Base-by-base conservation (phyloP, 1,140 invertebrate species). In the Drosophila ficusphila region DNA sequence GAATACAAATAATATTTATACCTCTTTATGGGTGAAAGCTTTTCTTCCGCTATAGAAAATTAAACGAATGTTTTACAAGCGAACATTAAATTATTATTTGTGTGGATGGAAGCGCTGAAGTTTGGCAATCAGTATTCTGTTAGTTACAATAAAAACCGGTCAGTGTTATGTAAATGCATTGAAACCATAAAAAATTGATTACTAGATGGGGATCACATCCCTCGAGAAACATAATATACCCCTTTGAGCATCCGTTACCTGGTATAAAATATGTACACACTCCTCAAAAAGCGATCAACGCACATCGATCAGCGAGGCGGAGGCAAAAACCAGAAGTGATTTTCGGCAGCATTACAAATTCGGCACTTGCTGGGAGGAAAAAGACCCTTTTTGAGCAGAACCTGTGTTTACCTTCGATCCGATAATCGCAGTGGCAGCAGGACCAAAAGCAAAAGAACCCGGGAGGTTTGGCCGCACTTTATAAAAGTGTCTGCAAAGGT, bases 251-350 rank as follows among this genome's bases (percentile, higher is more conserved):
- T 3, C 9, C 18, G 9, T 21, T 64, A 44, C 56, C 19, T 8
- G 27, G 12, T 16, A 42, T 58, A 19, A 19, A 58, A n/a, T 16
- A 8, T 27, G 25, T 4, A 12, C 21, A 18, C 53, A 41, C 49
- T 58, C 2, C 25, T 8, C 16, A 18, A 9, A 14, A 12, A 14
- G 19, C 23, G 61, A 33, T 71, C 41, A 57, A 38, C 31, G 49
- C 51, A n/a, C 42, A 23, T 23, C 62, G 62, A 64, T 65, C 62
- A 57, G 49, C 16, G 23, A 73, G 27, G 48, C 18, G 46, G 21
- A 61, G 21, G 65, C 65, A 79, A 85, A 85, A 85, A 85, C 21
- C 75, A 85, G 79, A 86, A 83, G 79, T 85, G 79, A 83, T 83
- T 83, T 83, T 76, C 29, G 42, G 71, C 33, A 41, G 47, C 56